Conservation (phyloP, 2,888 invertebrate species). For the Caenorhabditis virilis region DNA sequence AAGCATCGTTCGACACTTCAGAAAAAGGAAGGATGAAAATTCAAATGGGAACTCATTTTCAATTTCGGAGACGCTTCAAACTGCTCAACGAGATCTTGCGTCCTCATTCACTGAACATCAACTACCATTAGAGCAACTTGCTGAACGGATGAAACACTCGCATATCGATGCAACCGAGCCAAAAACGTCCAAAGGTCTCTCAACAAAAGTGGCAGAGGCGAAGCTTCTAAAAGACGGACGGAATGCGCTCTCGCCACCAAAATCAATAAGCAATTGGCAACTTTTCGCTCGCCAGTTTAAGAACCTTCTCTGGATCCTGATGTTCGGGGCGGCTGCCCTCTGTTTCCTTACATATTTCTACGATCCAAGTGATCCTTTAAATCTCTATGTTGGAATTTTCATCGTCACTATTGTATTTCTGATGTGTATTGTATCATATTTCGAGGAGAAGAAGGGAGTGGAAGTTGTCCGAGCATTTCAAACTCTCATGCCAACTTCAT, state of each 20-base stretch:
- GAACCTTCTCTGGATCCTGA: constrained; percentile 62
- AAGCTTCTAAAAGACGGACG: constrained; percentile 43
- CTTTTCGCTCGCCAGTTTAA: constrained; percentile 60
- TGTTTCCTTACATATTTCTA: constrained; percentile 53
- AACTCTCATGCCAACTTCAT: constrained; percentile 53
- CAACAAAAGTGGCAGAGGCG: too few species aligned
- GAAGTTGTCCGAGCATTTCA: constrained; percentile 57
- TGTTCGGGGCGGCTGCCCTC: constrained; percentile 53
- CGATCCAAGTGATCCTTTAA: constrained; percentile 47
- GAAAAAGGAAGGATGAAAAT: too few species aligned
- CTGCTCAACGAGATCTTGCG: too few species aligned
- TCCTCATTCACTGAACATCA: too few species aligned
- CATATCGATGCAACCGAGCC: too few species aligned
- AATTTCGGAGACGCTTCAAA: too few species aligned
- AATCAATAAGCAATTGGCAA: constrained; percentile 51
- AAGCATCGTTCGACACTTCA: too few species aligned
- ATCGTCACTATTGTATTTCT: constrained; percentile 56
- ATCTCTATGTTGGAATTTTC: constrained; percentile 58
- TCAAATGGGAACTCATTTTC: too few species aligned
- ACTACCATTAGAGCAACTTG: too few species aligned
- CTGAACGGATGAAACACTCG: too few species aligned
- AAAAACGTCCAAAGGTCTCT: too few species aligned
- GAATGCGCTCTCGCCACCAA: constrained; percentile 56
- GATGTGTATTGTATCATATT: constrained; percentile 59
- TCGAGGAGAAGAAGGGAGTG: constrained; percentile 56